Evolutionary conservation across 2,888 invertebrate genomes (phyloP).

Genomic region (Exocentrus adspersus): DNA sequence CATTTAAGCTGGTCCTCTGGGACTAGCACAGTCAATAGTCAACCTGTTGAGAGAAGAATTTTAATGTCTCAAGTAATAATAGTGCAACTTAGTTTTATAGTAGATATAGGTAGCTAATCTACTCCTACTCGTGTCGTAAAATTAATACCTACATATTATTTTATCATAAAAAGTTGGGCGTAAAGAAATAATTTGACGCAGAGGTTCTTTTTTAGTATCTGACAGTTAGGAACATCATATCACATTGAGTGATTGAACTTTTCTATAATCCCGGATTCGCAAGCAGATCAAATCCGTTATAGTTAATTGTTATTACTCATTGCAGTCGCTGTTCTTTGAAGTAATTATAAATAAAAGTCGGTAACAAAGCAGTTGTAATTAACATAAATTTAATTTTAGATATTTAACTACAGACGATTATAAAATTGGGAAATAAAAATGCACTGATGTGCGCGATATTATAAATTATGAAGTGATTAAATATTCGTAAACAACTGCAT

Average conservation of each 20-base stretch:
- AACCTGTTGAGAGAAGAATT: too few species aligned
- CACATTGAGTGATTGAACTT: background rate
- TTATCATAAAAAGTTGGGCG: too few species aligned
- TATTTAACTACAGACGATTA: constrained; percentile 4
- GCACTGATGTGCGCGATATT: background rate
- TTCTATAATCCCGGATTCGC: background rate
- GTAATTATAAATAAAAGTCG: constrained; percentile 6
- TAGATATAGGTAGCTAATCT: too few species aligned
- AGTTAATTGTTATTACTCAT: background rate
- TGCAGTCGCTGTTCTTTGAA: constrained; percentile 7
- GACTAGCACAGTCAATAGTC: too few species aligned
- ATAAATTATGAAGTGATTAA: constrained; percentile 20
- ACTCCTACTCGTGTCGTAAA: too few species aligned
- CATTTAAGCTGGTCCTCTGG: too few species aligned
- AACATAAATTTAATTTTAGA: constrained; percentile 21
- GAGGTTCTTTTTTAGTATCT: too few species aligned
- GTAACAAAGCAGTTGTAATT: constrained; percentile 3
- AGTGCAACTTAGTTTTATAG: too few species aligned
- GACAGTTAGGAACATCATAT: too few species aligned
- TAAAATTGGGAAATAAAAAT: background rate
- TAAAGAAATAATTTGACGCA: too few species aligned
- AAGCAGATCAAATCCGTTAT: background rate
- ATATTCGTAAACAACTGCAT: constrained; percentile 17
- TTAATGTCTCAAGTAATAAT: too few species aligned
- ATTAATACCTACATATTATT: too few species aligned